These are phyloP conservation scores for Drepana falcataria DNA, from an alignment of 2,888 invertebrate genomes.

Conservation along the genomic window DNA sequence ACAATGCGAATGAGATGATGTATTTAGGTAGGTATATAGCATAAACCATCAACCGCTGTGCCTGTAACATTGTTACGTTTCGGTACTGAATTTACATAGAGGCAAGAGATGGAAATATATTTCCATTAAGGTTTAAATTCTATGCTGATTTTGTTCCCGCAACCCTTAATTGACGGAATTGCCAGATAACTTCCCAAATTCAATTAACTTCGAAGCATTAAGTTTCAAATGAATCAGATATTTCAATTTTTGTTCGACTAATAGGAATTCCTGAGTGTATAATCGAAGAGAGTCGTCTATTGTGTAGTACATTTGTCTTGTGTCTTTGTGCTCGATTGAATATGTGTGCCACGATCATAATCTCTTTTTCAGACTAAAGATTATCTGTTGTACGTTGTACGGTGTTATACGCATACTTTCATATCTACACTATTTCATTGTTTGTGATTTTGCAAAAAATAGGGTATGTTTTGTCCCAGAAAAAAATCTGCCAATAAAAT, in stretches of 20 bases:
- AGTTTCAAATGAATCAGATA: background rate
- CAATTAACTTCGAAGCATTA: conserved; percentile 11
- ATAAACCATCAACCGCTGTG: conserved; percentile 48
- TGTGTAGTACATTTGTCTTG: conserved; percentile 30
- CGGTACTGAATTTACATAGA: conserved; percentile 57
- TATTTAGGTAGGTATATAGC: conserved; percentile 26
- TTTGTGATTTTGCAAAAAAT: too few relatives aligned
- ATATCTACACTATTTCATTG: too few relatives aligned
- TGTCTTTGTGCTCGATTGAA: conserved; percentile 39
- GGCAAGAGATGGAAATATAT: conserved; percentile 48
- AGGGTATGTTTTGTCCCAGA: too few relatives aligned
- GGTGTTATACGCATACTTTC: too few relatives aligned
- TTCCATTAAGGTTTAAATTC: conserved; percentile 50
- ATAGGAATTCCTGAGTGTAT: conserved; percentile 32
- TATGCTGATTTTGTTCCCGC: conserved; percentile 39
- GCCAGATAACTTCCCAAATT: conserved; percentile 5
- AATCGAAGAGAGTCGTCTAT: conserved; percentile 39
- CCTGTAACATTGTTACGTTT: conserved; percentile 58
- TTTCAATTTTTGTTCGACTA: background rate
- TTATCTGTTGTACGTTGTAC: background rate
- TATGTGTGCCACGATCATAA: conserved; percentile 30
- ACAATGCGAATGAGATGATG: background rate
- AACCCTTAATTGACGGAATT: conserved; percentile 10
- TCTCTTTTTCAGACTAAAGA: conserved; percentile 18
- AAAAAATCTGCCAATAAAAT: too few relatives aligned